These are phyloP conservation scores for Halichoerus grypus DNA, from an alignment of 2,113 vertebrate species.

Conservation along the genomic window DNA sequence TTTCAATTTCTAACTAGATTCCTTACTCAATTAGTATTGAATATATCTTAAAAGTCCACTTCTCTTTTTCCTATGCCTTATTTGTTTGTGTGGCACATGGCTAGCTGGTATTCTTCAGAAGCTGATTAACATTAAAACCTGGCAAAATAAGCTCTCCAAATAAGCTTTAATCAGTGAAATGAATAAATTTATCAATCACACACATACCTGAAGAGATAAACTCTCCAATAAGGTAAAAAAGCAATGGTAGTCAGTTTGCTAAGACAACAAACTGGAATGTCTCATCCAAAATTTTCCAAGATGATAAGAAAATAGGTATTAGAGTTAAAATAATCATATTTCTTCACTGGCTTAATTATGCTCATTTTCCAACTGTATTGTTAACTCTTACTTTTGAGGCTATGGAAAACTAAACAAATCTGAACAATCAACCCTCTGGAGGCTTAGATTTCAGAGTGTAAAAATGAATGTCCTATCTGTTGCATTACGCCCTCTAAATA, in stretches of 20 bases:
- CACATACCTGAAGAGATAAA: not conserved
- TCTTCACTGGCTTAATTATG: slow-evolving; percentile 7
- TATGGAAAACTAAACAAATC: not conserved
- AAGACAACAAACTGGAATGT: not conserved
- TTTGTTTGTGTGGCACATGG: not conserved
- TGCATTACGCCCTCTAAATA: slow-evolving; percentile 38
- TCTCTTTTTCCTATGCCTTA: not conserved
- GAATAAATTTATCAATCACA: not conserved
- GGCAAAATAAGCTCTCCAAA: not conserved
- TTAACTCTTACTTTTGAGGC: slow-evolving; percentile 17
- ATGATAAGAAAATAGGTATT: not conserved
- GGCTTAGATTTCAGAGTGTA: slow-evolving; percentile 4
- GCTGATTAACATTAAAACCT: not conserved
- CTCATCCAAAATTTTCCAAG: not conserved
- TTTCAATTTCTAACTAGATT: slow-evolving; percentile 15
- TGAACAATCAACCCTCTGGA: not conserved
- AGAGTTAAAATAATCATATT: not conserved
- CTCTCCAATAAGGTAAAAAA: not conserved
- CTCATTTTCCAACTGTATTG: not conserved
- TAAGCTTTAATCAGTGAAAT: slow-evolving; percentile 18
- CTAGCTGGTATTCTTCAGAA: not conserved
- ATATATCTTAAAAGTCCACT: not conserved
- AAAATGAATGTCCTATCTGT: slow-evolving; percentile 44
- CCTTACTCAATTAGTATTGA: not conserved
- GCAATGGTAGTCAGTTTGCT: not conserved